Conservation (phyloP, 2,888 invertebrate species). For the Cyclophora punctaria region DNA sequence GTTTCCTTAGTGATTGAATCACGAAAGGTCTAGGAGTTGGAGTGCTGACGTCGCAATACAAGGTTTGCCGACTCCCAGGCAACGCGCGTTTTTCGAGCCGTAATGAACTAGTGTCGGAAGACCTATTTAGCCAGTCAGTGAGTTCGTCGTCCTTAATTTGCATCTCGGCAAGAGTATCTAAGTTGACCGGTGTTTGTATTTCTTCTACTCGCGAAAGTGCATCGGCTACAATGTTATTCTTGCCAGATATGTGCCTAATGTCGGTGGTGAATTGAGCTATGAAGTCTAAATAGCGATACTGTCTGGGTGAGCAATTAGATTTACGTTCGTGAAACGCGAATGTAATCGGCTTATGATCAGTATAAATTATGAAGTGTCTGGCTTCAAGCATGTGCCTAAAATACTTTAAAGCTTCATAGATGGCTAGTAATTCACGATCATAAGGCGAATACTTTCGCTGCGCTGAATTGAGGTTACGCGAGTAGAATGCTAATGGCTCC, state of each 20-base stretch:
- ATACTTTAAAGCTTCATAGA: constrained; percentile 3
- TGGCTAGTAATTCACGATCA: constrained; percentile 1
- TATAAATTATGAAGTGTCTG: constrained; percentile 12
- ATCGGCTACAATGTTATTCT: constrained; percentile 23
- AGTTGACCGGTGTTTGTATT: constrained; percentile 4
- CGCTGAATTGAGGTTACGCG: constrained; percentile 3
- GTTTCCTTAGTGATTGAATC: too few relatives aligned
- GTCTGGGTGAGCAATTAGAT: constrained; percentile 20
- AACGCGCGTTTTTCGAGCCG: too few relatives aligned
- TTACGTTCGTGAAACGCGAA: constrained; percentile 31
- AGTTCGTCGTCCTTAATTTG: constrained; percentile 15
- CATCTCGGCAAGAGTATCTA: constrained; percentile 7
- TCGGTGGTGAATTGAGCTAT: constrained; percentile 22
- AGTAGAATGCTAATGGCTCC: constrained; percentile 35
- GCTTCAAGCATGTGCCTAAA: constrained; percentile 20
- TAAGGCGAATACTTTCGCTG: constrained; percentile 1
- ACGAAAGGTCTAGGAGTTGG: too few relatives aligned
- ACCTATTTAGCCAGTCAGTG: too few relatives aligned
- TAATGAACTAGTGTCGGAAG: too few relatives aligned
- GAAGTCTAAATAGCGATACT: constrained; percentile 18
- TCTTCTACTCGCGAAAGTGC: constrained; percentile 25
- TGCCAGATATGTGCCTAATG: constrained; percentile 16
- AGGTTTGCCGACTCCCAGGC: too few relatives aligned
- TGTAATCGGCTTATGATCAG: constrained; percentile 23
- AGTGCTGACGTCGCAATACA: too few relatives aligned